Evolutionary conservation across 2,888 invertebrate genomes (phyloP).

Genomic region (Mythimna impura): DNA sequence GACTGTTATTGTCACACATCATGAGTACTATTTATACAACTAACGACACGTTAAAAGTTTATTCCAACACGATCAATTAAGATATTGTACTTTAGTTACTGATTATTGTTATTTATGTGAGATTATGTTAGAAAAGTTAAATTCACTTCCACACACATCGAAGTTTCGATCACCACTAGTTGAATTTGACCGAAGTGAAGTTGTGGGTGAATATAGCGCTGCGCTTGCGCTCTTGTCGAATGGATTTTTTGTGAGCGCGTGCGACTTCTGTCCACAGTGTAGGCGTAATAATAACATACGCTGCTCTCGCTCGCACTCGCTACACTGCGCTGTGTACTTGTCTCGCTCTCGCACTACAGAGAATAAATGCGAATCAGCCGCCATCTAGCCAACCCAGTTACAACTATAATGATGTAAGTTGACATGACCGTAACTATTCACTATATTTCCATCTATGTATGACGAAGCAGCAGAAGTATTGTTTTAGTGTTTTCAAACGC

Average conservation of each 20-base stretch:
- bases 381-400: slow-evolving; percentile 83
- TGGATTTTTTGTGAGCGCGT: slow-evolving; percentile 88
- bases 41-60: slow-evolving; percentile 86
- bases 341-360: slow-evolving; percentile 71
- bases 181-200: slow-evolving; percentile 89
- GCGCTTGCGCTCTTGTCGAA: slow-evolving; percentile 87
- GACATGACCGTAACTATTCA: slow-evolving; percentile 58
- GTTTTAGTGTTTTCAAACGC: slow-evolving; percentile 18
- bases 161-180: slow-evolving; percentile 89
- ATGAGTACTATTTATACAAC: slow-evolving; percentile 85
- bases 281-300: slow-evolving; percentile 86
- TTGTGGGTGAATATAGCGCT: slow-evolving; percentile 89
- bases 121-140: slow-evolving; percentile 90
- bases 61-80: slow-evolving; percentile 83
- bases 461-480: slow-evolving; percentile 40
- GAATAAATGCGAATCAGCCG: slow-evolving; percentile 74
- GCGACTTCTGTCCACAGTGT: slow-evolving; percentile 86
- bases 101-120: slow-evolving; percentile 89
- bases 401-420: slow-evolving; percentile 69
- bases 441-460: slow-evolving; percentile 37
- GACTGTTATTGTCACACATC: slow-evolving; percentile 91
- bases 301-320: slow-evolving; percentile 80
- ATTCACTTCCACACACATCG: slow-evolving; percentile 90
- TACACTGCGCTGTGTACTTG: slow-evolving; percentile 31
- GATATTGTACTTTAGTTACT: slow-evolving; percentile 88